phyloP scores from a whole-genome alignment of 2,113 vertebrate genomes.

The Riparia riparia region DNA sequence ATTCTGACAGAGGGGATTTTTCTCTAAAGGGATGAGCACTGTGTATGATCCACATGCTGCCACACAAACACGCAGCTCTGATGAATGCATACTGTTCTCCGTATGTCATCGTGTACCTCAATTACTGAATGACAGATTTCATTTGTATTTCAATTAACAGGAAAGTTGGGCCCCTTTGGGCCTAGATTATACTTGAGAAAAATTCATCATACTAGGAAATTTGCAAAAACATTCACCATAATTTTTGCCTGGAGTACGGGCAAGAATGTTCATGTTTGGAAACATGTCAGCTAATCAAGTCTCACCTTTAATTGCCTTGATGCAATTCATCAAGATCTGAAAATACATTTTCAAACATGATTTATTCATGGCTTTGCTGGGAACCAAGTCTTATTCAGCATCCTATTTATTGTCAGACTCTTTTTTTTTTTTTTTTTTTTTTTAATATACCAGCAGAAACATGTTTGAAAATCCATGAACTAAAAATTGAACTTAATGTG shows the following conservation, averaged over 20 bases:
- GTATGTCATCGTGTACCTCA: conserved; percentile 6
- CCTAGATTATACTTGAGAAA: conserved; percentile 31
- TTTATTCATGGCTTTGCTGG: conserved; percentile 37
- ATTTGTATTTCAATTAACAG: conserved; percentile 46
- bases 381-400: background rate
- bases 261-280: conserved; percentile 61
- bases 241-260: conserved; percentile 48
- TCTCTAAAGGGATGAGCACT: background rate
- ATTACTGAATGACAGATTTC: conserved; percentile 48
- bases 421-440: background rate
- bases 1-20: background rate
- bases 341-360: conserved; percentile 28
- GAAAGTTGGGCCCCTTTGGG: conserved; percentile 20
- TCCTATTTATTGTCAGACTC: background rate
- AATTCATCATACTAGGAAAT: conserved; percentile 27
- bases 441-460: background rate
- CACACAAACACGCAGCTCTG: background rate
- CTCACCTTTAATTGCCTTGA: conserved; percentile 59
- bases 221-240: conserved; percentile 24
- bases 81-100: background rate
- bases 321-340: conserved; percentile 49
- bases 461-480: conserved; percentile 2
- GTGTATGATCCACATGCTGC: background rate
- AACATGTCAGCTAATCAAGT: conserved; percentile 46
- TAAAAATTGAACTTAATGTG: background rate